A percentile compares a stretch with the other conserved stretches of the same genome.
Evolutionary conservation across 1,140 invertebrate genomes (phyloP).

Genomic region (Trinorchestia longiramus): DNA sequence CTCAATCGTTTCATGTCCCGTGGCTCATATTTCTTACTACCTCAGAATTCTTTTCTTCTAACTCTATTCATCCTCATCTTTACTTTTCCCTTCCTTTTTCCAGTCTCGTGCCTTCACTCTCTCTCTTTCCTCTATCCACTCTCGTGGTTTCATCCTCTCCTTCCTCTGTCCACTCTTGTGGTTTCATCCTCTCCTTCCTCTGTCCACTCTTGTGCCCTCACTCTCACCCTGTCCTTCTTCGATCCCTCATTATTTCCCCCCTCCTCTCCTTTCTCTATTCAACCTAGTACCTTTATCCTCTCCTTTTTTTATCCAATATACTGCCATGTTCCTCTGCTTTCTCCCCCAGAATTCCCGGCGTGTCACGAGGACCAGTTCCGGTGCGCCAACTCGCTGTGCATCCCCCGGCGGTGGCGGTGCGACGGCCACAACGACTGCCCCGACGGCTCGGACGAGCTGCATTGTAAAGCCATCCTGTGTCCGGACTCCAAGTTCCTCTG

Average conservation of each 20-base stretch:
- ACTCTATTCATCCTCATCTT: neutral
- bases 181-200: neutral
- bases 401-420: slow-evolving; percentile 78
- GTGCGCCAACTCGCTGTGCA: slow-evolving; percentile 93
- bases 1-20: too few species aligned
- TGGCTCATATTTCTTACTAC: too few species aligned
- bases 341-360: slow-evolving; percentile 82
- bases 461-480: slow-evolving; percentile 90
- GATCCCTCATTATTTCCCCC: neutral
- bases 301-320: neutral
- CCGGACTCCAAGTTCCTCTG: slow-evolving; percentile 93
- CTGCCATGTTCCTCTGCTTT: neutral
- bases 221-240: neutral
- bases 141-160: neutral
- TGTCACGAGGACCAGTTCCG: slow-evolving; percentile 93
- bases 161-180: neutral
- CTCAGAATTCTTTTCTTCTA: neutral
- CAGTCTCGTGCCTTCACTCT: neutral
- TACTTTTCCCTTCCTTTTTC: neutral
- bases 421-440: slow-evolving; percentile 72
- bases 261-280: neutral
- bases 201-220: neutral
- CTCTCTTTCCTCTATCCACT: neutral
- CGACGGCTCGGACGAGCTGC: slow-evolving; percentile 82
- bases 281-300: neutral